Percentiles rank a stretch among this genome's conserved stretches.
Evolutionary conservation across 1,140 invertebrate species (phyloP).

Genomic region (Delia radicum): DNA sequence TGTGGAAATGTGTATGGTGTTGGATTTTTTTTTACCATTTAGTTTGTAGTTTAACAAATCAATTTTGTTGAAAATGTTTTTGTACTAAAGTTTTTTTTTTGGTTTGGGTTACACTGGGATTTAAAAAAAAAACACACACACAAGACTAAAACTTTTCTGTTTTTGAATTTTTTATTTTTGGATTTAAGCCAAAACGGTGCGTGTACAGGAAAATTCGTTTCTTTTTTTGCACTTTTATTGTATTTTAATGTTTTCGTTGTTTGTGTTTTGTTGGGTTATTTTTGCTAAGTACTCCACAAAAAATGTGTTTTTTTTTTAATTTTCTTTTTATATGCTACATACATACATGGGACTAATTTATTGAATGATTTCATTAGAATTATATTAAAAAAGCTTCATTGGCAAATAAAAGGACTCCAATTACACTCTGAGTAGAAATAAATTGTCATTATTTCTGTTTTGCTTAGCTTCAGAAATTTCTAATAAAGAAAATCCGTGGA

Average conservation of each 20-base stretch:
- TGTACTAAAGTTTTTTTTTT: not conserved
- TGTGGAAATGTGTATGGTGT: not conserved
- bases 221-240: not conserved
- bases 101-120: not conserved
- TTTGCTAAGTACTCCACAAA: too few relatives aligned
- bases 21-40: not conserved
- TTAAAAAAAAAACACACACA: not conserved
- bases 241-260: not conserved
- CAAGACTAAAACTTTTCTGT: not conserved
- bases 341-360: too few relatives aligned
- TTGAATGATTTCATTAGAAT: too few relatives aligned
- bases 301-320: too few relatives aligned
- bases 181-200: not conserved
- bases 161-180: not conserved
- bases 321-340: too few relatives aligned
- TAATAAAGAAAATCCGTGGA: too few relatives aligned
- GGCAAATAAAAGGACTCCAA: too few relatives aligned
- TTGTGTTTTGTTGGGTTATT: not conserved
- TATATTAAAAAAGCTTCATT: too few relatives aligned
- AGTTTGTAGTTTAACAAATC: conserved; percentile 7
- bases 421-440: too few relatives aligned
- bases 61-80: conserved; percentile 1
- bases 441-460: too few relatives aligned
- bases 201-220: not conserved
- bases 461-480: too few relatives aligned